Base-by-base conservation (phyloP, 2,888 invertebrate genomes). In the Hedya salicella region DNA sequence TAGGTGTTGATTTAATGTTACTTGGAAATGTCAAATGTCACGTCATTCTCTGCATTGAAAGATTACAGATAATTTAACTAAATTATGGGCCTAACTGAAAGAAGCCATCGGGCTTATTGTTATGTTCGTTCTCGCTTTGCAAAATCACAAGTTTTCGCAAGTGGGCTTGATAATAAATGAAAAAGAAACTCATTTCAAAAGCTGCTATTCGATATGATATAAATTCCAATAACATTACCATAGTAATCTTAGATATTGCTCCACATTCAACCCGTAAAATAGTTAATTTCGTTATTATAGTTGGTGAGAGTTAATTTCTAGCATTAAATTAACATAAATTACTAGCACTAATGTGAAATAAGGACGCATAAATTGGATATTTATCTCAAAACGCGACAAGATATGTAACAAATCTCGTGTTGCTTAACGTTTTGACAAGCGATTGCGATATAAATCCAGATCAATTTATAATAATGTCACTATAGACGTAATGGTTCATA, bases 171-270 rank as follows among this genome's bases (percentile, higher is more conserved):
- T 49, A 49, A 13, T 48, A 49, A 14, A 63, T 63, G 40, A 30
- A 48, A 54, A 40, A 30, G 39, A 54, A 62, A 48, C 46, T 54
- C 39, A 9, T 4, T 4, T 36, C 21, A 36, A 25, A 54, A 54
- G 39, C 17, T 40, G 17, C 14, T 21, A 70, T 68, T 66, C 68
- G 54, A 64, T 52, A 69, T 71, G 62, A 69, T 68, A 71, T 74
- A 71, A 75, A 73, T 68, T 71, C 69, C 60, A 73, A 80, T 79
- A 76, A 79, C 79, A 86, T 86, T 84, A 71, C 67, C 81, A 86
- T 85, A 69, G 80, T 79, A 83, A 82, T 83, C 68, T 59, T 72
- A 72, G 70, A 80, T 69, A 69, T 72, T 79, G 78, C 75, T 79
- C 82, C 72, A 80, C 75, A 78, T 82, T 78, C 69, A 69, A 70